Evolutionary conservation across 1,140 invertebrate genomes (phyloP).

Genomic region (Zaprionus africanus): DNA sequence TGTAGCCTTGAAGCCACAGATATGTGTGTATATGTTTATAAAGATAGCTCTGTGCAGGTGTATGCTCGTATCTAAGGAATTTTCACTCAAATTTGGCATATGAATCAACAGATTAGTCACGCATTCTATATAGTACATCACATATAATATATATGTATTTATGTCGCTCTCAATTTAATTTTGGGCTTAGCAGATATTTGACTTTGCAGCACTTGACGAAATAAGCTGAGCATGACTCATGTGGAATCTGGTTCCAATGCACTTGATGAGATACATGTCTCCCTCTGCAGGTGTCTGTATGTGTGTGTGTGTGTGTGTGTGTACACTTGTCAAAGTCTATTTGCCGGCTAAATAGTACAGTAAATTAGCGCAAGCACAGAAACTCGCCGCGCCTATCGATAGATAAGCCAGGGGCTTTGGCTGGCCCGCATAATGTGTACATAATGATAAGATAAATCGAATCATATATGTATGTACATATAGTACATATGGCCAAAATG

Average conservation of each 20-base stretch:
- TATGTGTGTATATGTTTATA: neutral
- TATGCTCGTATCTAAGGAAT: neutral
- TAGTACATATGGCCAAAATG: constrained; percentile 38
- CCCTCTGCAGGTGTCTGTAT: neutral
- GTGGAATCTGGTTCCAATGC: neutral
- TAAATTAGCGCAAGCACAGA: neutral
- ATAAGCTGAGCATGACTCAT: too few relatives aligned
- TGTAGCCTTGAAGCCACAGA: too few relatives aligned
- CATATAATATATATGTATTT: too few relatives aligned
- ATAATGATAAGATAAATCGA: constrained; percentile 35
- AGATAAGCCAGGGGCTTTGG: neutral
- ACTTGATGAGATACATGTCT: neutral
- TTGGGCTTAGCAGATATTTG: neutral
- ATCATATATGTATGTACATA: neutral
- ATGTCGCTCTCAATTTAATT: neutral
- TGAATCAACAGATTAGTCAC: neutral
- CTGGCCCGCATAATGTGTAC: neutral
- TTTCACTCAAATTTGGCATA: neutral
- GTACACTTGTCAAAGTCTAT: neutral
- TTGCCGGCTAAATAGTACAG: neutral
- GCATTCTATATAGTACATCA: too few relatives aligned
- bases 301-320: neutral
- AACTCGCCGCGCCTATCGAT: neutral
- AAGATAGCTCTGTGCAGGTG: neutral
- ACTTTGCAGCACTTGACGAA: too few relatives aligned